A percentile compares a stretch with the other conserved stretches of the same genome.
These are phyloP conservation scores for Ctenosaura bakeri DNA, from an alignment of 2,797 vertebrate genomes.

Conservation along the genomic window DNA sequence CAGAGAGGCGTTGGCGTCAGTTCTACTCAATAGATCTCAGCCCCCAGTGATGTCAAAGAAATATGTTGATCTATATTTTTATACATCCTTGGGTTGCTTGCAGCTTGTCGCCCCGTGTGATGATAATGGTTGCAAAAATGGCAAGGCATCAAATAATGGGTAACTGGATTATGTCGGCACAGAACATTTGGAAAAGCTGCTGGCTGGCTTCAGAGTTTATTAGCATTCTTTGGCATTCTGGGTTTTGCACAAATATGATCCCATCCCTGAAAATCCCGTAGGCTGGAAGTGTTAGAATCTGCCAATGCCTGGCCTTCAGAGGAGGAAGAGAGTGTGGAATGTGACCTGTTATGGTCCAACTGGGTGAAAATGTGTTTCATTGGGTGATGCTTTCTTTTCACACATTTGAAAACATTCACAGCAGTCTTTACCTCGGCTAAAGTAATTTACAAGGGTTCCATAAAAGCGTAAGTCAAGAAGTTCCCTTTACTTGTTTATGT, in stretches of 20 bases:
- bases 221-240: not conserved
- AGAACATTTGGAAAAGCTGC: not conserved
- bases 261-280: constrained; percentile 1
- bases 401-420: not conserved
- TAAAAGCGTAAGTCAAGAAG: not conserved
- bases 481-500: not conserved
- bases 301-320: not conserved
- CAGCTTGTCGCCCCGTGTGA: not conserved
- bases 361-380: not conserved
- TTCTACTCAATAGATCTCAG: constrained; percentile 17
- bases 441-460: not conserved
- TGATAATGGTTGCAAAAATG: not conserved
- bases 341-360: not conserved
- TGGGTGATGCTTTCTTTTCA: not conserved
- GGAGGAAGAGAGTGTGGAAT: not conserved
- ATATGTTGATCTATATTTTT: constrained; percentile 5
- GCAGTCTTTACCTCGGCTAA: not conserved
- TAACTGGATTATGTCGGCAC: constrained; percentile 10
- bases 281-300: constrained; percentile 1
- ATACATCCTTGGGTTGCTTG: not conserved
- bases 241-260: constrained; percentile 30
- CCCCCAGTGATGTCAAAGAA: constrained; percentile 23
- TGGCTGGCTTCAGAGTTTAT: not conserved
- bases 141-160: fast-evolving
- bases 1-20: not conserved